These are phyloP conservation scores for Rousettus madagascariensis DNA, from an alignment of 2,797 vertebrate genomes.

Conservation along the genomic window DNA sequence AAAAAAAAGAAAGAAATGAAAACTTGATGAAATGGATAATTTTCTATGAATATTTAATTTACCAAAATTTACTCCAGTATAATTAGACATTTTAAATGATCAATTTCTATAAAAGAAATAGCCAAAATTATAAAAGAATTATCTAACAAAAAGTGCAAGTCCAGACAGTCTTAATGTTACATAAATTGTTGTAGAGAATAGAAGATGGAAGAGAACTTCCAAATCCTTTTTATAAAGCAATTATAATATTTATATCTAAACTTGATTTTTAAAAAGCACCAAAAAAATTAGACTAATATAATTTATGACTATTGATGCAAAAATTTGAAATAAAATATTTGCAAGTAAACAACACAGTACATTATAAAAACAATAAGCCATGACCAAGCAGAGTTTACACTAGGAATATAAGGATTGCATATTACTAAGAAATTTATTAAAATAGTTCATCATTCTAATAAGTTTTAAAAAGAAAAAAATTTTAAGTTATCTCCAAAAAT, in stretches of 20 bases:
- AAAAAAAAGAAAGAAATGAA: background rate
- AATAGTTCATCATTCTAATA: background rate
- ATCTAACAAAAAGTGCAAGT: background rate
- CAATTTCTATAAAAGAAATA: background rate
- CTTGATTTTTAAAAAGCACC: background rate
- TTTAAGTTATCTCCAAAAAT: background rate
- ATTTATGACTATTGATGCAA: background rate
- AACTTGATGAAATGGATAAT: background rate
- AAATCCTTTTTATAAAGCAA: background rate
- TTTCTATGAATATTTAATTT: constrained; percentile 2
- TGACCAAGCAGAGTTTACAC: background rate
- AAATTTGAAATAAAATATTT: background rate
- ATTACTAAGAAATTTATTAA: background rate
- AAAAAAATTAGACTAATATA: background rate
- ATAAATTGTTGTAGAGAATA: background rate
- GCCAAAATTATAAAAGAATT: background rate
- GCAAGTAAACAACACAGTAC: background rate
- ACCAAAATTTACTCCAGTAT: background rate
- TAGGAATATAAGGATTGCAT: background rate
- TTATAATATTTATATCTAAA: background rate
- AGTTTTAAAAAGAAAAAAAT: background rate
- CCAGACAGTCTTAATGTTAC: background rate
- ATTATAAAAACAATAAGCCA: background rate
- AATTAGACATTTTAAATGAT: background rate
- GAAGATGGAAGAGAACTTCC: background rate